Percentiles rank a stretch among this genome's conserved stretches.
phyloP scores from a whole-genome alignment of 2,113 vertebrate genomes.

The Mystacornis crossleyi region DNA sequence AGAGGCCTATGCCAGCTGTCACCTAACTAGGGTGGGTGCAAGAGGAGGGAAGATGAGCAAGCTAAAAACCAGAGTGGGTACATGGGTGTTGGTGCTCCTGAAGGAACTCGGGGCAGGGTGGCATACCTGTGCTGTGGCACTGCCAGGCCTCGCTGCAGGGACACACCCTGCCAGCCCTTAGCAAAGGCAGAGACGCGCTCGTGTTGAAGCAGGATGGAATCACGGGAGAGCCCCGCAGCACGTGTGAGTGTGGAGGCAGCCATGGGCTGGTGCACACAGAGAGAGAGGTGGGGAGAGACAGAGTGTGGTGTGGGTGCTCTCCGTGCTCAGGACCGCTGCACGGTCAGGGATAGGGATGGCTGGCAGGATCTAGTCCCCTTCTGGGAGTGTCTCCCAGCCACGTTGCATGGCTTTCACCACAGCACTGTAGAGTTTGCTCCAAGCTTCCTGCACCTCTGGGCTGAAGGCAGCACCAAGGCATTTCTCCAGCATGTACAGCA shows the following conservation, averaged over 20 bases:
- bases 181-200: neutral
- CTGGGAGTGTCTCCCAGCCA: constrained; percentile 81
- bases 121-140: neutral
- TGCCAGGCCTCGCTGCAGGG: neutral
- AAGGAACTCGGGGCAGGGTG: neutral
- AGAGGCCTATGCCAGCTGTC: neutral
- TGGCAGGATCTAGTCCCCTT: constrained; percentile 41
- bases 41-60: neutral
- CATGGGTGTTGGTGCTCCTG: neutral
- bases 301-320: fast-evolving
- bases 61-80: neutral
- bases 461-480: constrained; percentile 88
- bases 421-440: constrained; percentile 87
- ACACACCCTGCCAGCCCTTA: neutral
- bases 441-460: constrained; percentile 82
- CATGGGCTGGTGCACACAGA: neutral
- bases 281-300: neutral
- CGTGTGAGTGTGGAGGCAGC: neutral
- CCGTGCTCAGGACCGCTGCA: neutral
- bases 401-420: constrained; percentile 89
- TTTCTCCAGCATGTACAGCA: constrained; percentile 93
- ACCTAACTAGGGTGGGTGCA: neutral
- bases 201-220: neutral
- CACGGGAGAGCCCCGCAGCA: neutral
- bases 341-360: neutral